Percentiles rank a stretch among this genome's conserved stretches.
Evolutionary conservation across 2,113 vertebrate genomes (phyloP).

Genomic region (Pelusios castaneus): DNA sequence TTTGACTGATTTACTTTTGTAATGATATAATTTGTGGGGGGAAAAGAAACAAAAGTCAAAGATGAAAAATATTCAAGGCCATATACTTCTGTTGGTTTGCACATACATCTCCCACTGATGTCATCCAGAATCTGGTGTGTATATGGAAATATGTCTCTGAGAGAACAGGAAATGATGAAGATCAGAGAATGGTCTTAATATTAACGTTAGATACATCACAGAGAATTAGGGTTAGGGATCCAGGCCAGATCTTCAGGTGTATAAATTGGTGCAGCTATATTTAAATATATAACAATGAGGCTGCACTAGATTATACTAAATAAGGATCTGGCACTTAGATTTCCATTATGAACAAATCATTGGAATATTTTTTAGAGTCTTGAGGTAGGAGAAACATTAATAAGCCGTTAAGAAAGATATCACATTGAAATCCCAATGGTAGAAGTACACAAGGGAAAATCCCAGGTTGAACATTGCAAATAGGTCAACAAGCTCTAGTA

Average conservation of each 20-base stretch:
- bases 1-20: constrained; percentile 34
- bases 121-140: neutral
- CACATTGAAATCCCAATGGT: constrained; percentile 14
- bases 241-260: neutral
- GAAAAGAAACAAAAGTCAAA: constrained; percentile 26
- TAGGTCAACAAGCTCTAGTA: constrained; percentile 42
- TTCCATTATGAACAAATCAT: neutral
- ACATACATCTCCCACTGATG: neutral
- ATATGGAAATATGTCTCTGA: neutral
- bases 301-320: neutral
- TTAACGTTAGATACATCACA: neutral
- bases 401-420: neutral
- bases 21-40: constrained; percentile 37
- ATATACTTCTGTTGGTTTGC: neutral
- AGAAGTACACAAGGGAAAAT: constrained; percentile 33
- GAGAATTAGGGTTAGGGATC: neutral
- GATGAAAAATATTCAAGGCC: neutral
- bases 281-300: neutral
- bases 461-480: constrained; percentile 30
- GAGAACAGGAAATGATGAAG: neutral
- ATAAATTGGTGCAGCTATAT: neutral
- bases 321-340: neutral
- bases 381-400: neutral
- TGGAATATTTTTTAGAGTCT: neutral
- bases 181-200: neutral